Conservation (phyloP, 2,797 vertebrate genomes). For the Vireo griseus region DNA sequence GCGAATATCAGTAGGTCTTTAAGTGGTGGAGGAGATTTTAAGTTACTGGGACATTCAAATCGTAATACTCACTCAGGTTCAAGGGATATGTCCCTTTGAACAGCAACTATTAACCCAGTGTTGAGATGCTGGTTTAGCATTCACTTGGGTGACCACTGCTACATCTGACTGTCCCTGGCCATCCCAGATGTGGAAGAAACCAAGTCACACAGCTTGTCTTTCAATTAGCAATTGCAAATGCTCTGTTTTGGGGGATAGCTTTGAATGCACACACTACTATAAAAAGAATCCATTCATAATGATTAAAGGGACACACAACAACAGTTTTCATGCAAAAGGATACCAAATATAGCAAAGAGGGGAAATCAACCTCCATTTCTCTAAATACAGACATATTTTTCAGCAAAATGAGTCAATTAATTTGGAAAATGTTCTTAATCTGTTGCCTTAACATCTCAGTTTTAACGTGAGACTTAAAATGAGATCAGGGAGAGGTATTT, state of each 20-base stretch:
- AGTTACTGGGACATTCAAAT: neutral
- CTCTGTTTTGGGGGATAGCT: neutral
- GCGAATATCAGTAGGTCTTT: neutral
- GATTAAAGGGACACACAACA: rapidly evolving
- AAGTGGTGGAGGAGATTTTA: neutral
- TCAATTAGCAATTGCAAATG: neutral
- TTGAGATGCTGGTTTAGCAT: neutral
- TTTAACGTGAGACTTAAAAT: neutral
- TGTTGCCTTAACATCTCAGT: neutral
- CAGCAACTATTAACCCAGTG: neutral
- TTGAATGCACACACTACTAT: neutral
- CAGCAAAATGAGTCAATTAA: neutral
- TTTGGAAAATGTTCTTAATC: neutral
- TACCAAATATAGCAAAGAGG: neutral
- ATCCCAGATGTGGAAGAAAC: neutral
- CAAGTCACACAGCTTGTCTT: neutral
- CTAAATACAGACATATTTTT: neutral
- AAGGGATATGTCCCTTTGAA: neutral
- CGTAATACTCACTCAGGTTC: neutral
- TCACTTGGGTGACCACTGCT: neutral
- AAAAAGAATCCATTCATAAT: neutral
- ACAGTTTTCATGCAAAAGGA: neutral
- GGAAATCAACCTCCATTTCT: neutral
- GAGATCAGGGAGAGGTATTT: neutral
- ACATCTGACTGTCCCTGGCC: neutral